A percentile compares a stretch with the other conserved stretches of the same genome.
These are phyloP conservation scores for Morpho helenor DNA, from an alignment of 2,888 invertebrate species.

Conservation along the genomic window DNA sequence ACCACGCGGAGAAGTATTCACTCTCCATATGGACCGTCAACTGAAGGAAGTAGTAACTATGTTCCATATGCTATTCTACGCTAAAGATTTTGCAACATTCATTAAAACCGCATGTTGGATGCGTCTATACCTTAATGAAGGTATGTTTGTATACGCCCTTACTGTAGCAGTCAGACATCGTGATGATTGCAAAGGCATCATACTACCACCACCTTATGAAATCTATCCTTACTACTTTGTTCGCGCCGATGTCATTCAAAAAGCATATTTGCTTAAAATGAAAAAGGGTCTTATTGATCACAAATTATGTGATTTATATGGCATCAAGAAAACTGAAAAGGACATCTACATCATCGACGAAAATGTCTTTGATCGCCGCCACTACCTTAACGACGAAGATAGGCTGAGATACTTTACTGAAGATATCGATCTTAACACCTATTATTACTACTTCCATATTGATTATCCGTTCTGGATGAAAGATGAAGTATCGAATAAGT, in stretches of 20 bases:
- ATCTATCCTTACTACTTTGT: constrained; percentile 83
- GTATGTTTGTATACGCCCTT: constrained; percentile 78
- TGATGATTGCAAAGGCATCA: constrained; percentile 68
- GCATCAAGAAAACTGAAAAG: constrained; percentile 69
- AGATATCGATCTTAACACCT: constrained; percentile 81
- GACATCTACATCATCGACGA: constrained; percentile 81
- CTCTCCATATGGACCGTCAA: constrained; percentile 68
- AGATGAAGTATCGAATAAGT: constrained; percentile 55
- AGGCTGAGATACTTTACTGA: constrained; percentile 82
- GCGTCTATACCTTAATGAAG: constrained; percentile 74
- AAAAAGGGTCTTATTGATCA: constrained; percentile 62
- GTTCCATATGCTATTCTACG: constrained; percentile 76
- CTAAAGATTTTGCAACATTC: constrained; percentile 74
- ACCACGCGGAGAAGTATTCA: constrained; percentile 76
- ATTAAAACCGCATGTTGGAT: constrained; percentile 73
- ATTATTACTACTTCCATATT: constrained; percentile 80
- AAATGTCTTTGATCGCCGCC: constrained; percentile 81
- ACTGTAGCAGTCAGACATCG: constrained; percentile 75
- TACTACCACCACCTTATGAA: constrained; percentile 79
- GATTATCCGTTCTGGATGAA: constrained; percentile 83
- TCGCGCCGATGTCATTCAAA: constrained; percentile 82
- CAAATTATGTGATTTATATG: constrained; percentile 74
- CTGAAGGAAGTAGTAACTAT: constrained; percentile 70
- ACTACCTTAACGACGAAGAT: constrained; percentile 74
- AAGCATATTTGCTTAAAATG: constrained; percentile 73